Percentiles rank a stretch among this genome's conserved stretches.
phyloP scores from a whole-genome alignment of 2,113 vertebrate species.

The Pavo muticus region DNA sequence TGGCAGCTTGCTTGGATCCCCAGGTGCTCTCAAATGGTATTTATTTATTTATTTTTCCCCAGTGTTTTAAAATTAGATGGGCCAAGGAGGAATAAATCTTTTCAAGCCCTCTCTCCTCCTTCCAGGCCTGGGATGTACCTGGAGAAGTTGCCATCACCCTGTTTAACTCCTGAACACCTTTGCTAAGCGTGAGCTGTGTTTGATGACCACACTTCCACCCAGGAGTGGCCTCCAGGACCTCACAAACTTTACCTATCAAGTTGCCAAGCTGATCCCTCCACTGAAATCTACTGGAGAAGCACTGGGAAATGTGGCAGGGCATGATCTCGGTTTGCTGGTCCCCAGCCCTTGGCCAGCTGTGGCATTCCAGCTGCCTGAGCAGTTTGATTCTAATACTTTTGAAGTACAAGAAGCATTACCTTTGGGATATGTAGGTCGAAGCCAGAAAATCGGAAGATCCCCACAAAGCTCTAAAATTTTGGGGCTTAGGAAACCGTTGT shows the following conservation, averaged over 20 bases:
- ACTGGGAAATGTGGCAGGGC: neutral
- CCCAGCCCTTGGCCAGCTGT: neutral
- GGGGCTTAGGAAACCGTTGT: slow-evolving; percentile 88
- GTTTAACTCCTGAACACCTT: neutral
- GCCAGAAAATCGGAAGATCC: slow-evolving; percentile 92
- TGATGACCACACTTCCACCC: neutral
- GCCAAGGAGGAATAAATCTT: neutral
- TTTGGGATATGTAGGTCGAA: slow-evolving; percentile 87
- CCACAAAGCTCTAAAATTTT: slow-evolving; percentile 90
- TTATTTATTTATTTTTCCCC: too few relatives aligned
- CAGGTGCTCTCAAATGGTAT: neutral
- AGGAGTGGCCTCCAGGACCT: neutral
- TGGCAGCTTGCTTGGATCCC: neutral
- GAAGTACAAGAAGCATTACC: slow-evolving; percentile 77
- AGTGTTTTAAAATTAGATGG: neutral
- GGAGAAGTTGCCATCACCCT: neutral
- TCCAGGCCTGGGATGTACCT: neutral
- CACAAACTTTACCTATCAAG: neutral
- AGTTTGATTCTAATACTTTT: neutral
- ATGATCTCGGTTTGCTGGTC: neutral
- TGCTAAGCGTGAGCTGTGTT: neutral
- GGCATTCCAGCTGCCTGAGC: neutral
- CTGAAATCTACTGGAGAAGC: neutral
- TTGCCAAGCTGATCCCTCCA: neutral
- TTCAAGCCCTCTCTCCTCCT: neutral